Base-by-base conservation (phyloP, 1,140 invertebrate species). In the Drosophila kohkoa region DNA sequence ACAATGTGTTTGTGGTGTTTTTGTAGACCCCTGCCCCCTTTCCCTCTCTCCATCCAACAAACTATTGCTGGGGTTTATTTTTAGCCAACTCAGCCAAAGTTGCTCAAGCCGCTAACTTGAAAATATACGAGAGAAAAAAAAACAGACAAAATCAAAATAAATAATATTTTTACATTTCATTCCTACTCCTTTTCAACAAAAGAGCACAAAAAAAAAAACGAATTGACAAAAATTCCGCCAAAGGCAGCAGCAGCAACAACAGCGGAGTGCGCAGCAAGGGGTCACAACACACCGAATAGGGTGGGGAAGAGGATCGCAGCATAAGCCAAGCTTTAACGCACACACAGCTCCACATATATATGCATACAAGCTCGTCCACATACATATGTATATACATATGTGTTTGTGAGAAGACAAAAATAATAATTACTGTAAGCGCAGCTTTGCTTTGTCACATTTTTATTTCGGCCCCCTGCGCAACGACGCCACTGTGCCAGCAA, bases 151-250 rank as follows among this genome's bases (percentile, higher is more conserved):
- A 38, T 38, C 7, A 30, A 63, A 38, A 58, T 82, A 71, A 87
- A 80, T 74, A 88, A 89, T 88, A 89, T 89, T 89, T 88, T 81
- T 89, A 89, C 81, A 89, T 88, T 88, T 89, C 70, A 80, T 78
- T 87, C 85, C 73, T 74, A 81, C 85, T 88, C 85, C 85, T 88
- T 88, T 89, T 85, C 70, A 80, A 82, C 77, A 46, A 38, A 38
- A 64, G 55, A 15, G 52, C 8, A 72, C 35, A 65, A 65, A 55
- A 54, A 46, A n/a, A 45, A 72, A 65, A 67, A 72, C 55, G 77
- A 77, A 69, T 75, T 63, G 74, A 90, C 70, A 77, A 79, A 81
- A 89, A 90, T 82, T 90, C 77, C 81, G 78, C 49, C 66, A 85
- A 41, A 85, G 64, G 51, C 63, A 10, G 35, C 30, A 32, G 5